Evolutionary conservation across 1,140 invertebrate species (phyloP), one percentile per base, ranked within the genome.

Genomic region (Heliconius eleuchia): DNA sequence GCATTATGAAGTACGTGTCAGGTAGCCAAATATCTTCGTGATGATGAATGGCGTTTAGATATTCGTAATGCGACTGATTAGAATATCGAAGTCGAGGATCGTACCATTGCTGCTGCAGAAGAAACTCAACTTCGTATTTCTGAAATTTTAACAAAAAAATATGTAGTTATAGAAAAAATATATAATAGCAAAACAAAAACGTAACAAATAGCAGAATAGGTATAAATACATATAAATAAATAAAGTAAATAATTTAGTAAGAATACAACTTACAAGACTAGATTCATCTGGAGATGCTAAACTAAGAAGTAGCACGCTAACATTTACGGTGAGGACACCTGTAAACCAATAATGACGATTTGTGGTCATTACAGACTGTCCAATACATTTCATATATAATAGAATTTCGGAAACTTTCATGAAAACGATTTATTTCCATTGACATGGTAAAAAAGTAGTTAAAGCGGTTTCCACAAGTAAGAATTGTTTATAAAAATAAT

Each of bases 111-210:
- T 98, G 98, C 88, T 98, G 97, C 75, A 98, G 96, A 77, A 98
- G 94, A 92, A 99, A 98, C 93, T 98, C 98, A 84, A 98, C 98
- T 95, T 99, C 98, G 95, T 99, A 99, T 97, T 98, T 98, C 98
- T 98, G 95, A 79, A 87, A 77, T 57, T 55, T 74, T 76, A 13
- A 71, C 57, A 6, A 19, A n/a, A 37, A 42, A 75, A 19, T 30
- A 77, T 27, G 3, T 30, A 79, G 19, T 13, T 39, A 77, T 72
- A 73, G 55, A 71, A 6, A n/a, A 76, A n/a, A 71, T 80, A 66
- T 66, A 66, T 66, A 13, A 66, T 16, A 30, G 9, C 27, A 66
- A 66, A 0, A 66, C 60, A 27, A 66, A 66, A 66, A 9, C 60
- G 60, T 66, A 66, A 13, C n/a, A 66, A 23, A 30, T 66, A 66